phyloP scores from a whole-genome alignment of 2,113 vertebrate genomes.

The Tonatia bakeri region DNA sequence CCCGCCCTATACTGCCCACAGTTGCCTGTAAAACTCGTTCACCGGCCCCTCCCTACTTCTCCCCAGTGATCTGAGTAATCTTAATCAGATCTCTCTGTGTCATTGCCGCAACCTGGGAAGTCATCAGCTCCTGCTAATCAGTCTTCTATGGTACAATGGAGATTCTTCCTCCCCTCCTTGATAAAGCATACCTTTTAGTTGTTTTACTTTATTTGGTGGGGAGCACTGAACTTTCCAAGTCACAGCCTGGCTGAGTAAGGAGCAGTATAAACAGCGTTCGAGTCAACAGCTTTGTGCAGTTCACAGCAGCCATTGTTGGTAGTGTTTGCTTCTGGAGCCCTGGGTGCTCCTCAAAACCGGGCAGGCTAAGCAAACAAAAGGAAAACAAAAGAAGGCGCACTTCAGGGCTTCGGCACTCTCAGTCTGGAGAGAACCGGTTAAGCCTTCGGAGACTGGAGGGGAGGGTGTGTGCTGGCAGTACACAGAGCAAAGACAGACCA shows the following conservation, averaged over 20 bases:
- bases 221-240: not conserved
- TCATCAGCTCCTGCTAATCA: not conserved
- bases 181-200: not conserved
- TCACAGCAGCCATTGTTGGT: not conserved
- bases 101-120: not conserved
- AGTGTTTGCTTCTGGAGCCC: slow-evolving; percentile 23
- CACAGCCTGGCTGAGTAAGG: no score
- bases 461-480: no score
- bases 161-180: not conserved
- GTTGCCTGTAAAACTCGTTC: no score
- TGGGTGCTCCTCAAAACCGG: not conserved
- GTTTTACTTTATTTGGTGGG: not conserved
- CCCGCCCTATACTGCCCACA: no score
- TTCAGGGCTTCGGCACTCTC: not conserved
- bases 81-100: no score
- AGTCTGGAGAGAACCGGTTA: slow-evolving; percentile 1
- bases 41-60: no score
- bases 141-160: not conserved
- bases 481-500: not conserved
- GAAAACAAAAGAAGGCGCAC: not conserved
- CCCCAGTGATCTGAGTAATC: no score
- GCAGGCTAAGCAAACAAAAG: not conserved
- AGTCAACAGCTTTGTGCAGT: not conserved
- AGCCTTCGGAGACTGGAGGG: not conserved
- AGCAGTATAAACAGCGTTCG: not conserved